Evolutionary conservation across 1,140 invertebrate genomes (phyloP).

Genomic region (Drosophila lowei): DNA sequence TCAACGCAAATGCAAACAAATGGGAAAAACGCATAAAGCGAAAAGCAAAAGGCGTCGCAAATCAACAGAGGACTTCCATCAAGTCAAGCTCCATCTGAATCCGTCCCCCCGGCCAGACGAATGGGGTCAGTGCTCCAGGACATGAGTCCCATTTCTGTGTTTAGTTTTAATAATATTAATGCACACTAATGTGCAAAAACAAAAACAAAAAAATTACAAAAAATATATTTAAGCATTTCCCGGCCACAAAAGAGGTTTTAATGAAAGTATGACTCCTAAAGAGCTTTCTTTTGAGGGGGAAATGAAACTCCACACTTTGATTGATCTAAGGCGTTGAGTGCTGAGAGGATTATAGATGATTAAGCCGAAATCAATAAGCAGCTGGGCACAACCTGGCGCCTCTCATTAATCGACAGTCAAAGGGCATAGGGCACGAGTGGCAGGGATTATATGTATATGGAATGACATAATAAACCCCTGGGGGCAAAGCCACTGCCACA

Average conservation of each 20-base stretch:
- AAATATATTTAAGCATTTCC: slow-evolving; percentile 29
- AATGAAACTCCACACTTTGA: not conserved
- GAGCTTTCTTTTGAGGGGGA: not conserved
- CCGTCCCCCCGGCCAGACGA: slow-evolving; percentile 26
- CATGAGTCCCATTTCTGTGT: slow-evolving; percentile 18
- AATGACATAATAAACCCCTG: too few species aligned
- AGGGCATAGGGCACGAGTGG: too few species aligned
- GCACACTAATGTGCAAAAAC: slow-evolving; percentile 33
- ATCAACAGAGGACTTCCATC: slow-evolving; percentile 55
- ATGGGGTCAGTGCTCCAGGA: slow-evolving; percentile 61
- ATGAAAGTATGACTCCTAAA: slow-evolving; percentile 23
- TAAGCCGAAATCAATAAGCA: too few species aligned
- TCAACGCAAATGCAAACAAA: slow-evolving; percentile 78
- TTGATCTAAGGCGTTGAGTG: too few species aligned
- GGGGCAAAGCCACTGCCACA: too few species aligned
- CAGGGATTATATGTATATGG: too few species aligned
- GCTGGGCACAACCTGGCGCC: too few species aligned
- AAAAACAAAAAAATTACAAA: slow-evolving; percentile 13
- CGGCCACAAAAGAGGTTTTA: slow-evolving; percentile 33
- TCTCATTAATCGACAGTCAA: too few species aligned
- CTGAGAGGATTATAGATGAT: too few species aligned
- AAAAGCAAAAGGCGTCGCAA: slow-evolving; percentile 61
- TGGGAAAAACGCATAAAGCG: slow-evolving; percentile 52
- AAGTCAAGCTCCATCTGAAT: slow-evolving; percentile 33
- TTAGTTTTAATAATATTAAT: slow-evolving; percentile 58